phyloP scores from a whole-genome alignment of 2,888 invertebrate species.

The Zonitis immaculata region DNA sequence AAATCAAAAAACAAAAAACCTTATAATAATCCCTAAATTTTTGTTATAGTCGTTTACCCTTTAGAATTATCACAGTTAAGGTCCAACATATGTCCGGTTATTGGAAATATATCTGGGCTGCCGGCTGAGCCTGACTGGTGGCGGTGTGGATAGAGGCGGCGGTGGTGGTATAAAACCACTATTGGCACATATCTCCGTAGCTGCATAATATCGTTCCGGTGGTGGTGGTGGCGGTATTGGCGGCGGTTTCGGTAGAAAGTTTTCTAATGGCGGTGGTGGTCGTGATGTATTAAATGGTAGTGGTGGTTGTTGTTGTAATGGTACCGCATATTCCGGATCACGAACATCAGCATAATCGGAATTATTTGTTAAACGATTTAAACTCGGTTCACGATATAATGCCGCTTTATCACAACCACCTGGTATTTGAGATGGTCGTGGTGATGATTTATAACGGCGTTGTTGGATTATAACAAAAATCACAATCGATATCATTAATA shows the following conservation, averaged over 20 bases:
- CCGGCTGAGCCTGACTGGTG: conserved; percentile 48
- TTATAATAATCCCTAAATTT: background rate
- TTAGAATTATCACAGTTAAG: conserved; percentile 43
- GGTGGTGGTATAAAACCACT: conserved; percentile 45
- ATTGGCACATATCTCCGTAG: conserved; percentile 64
- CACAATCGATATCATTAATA: conserved; percentile 43
- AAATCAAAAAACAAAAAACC: conserved; percentile 8
- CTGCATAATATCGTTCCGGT: conserved; percentile 67
- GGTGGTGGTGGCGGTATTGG: conserved; percentile 65
- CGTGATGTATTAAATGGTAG: too few relatives aligned
- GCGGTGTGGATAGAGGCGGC: conserved; percentile 45
- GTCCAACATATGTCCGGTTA: conserved; percentile 44
- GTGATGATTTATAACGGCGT: conserved; percentile 41
- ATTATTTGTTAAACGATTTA: conserved; percentile 36
- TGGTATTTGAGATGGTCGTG: conserved; percentile 38
- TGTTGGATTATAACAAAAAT: conserved; percentile 45
- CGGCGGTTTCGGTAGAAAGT: conserved; percentile 59
- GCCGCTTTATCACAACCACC: conserved; percentile 45
- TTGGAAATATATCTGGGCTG: conserved; percentile 45
- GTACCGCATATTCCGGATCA: conserved; percentile 62
- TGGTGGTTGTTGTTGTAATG: conserved; percentile 50
- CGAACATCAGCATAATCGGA: conserved; percentile 50
- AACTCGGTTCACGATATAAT: conserved; percentile 44
- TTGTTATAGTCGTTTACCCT: conserved; percentile 9
- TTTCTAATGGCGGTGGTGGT: conserved; percentile 53